Conservation (phyloP, 2,797 vertebrate species). For the Lateolabrax maculatus region DNA sequence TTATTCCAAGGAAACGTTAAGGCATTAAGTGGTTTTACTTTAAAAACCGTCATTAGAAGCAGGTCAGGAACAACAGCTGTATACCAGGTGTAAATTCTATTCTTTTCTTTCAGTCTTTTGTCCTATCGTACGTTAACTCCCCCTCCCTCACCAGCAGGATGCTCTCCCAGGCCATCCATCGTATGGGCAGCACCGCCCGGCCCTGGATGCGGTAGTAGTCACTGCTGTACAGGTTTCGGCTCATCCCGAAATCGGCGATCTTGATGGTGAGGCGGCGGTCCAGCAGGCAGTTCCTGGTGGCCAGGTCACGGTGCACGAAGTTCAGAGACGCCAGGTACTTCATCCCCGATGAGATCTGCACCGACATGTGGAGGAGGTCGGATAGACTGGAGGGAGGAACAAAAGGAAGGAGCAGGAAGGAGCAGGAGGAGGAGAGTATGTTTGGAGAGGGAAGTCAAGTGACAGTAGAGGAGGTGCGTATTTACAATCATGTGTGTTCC, state of each 20-base stretch:
- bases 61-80: background rate
- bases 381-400: slow-evolving; percentile 54
- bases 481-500: background rate
- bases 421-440: background rate
- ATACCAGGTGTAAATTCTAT: background rate
- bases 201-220: slow-evolving; percentile 99
- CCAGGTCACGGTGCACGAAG: slow-evolving; percentile 97
- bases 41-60: background rate
- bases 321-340: slow-evolving; percentile 96
- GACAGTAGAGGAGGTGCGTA: background rate
- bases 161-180: slow-evolving; percentile 99
- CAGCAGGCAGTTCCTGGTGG: slow-evolving; percentile 96
- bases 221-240: slow-evolving; percentile 96
- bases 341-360: slow-evolving; percentile 97
- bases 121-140: background rate
- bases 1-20: background rate
- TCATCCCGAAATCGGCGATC: slow-evolving; percentile 98
- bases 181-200: slow-evolving; percentile 95
- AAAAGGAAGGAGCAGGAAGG: background rate
- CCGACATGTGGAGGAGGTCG: slow-evolving; percentile 92
- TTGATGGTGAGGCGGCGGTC: slow-evolving; percentile 96
- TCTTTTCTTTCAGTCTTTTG: background rate
- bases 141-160: slow-evolving; percentile 90
- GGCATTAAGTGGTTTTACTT: background rate
- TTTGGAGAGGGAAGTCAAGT: background rate